These are phyloP conservation scores for Orussus abietinus DNA, from an alignment of 1,140 invertebrate species.

Conservation along the genomic window DNA sequence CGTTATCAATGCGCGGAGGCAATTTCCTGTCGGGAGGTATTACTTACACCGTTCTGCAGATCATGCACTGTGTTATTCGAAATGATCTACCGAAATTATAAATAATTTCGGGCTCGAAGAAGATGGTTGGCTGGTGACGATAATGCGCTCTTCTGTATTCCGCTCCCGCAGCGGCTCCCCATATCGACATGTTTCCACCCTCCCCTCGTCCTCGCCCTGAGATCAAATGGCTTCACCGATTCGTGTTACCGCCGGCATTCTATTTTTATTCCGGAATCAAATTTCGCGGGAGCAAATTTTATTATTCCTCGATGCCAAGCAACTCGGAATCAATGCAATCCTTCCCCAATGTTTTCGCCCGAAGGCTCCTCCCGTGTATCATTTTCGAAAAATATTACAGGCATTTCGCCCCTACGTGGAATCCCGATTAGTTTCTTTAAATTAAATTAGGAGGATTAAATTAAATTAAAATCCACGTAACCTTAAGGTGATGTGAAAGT, in stretches of 20 bases:
- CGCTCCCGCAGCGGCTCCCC: slow-evolving; percentile 13
- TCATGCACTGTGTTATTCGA: no score
- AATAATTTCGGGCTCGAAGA: not conserved
- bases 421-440: no score
- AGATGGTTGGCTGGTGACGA: slow-evolving; percentile 12
- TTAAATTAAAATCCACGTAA: no score
- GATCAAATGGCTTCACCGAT: slow-evolving; percentile 56
- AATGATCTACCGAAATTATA: not conserved
- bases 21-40: no score
- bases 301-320: slow-evolving; percentile 32
- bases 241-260: slow-evolving; percentile 52
- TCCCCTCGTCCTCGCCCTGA: slow-evolving; percentile 21
- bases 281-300: slow-evolving; percentile 44
- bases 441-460: no score
- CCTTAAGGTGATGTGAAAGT: no score
- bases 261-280: slow-evolving; percentile 53
- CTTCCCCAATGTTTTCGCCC: slow-evolving; percentile 16
- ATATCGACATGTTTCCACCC: slow-evolving; percentile 9
- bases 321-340: no score
- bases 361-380: no score
- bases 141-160: slow-evolving; percentile 29
- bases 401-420: no score
- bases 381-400: no score
- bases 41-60: no score
- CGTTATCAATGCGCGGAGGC: no score